Conservation (phyloP, 2,797 vertebrate species). For the Darevskia mixta region DNA sequence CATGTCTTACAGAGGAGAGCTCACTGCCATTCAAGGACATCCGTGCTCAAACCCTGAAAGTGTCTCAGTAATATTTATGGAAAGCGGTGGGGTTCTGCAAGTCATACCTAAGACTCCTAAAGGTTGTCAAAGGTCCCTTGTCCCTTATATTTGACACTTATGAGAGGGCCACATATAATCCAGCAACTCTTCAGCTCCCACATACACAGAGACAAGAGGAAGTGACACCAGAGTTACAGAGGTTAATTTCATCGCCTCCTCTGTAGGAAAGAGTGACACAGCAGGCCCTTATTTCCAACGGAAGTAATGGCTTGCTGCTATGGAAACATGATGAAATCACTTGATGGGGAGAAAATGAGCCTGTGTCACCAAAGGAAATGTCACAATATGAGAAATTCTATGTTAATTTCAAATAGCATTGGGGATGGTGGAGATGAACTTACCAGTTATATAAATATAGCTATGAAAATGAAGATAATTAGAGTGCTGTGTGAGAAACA, state of each 20-base stretch:
- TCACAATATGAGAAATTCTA: conserved; percentile 28
- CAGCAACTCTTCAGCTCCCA: too few species aligned
- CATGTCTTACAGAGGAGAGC: background rate
- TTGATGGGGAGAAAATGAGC: conserved; percentile 43
- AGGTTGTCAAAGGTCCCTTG: background rate
- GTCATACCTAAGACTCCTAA: too few species aligned
- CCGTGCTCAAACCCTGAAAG: background rate
- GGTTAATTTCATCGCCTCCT: conserved; percentile 21
- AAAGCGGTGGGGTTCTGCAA: background rate
- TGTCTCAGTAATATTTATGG: background rate
- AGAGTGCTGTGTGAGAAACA: conserved; percentile 10
- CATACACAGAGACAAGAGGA: background rate
- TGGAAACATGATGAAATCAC: conserved; percentile 47
- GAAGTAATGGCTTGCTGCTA: conserved; percentile 44
- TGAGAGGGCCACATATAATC: background rate
- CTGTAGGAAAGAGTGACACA: background rate
- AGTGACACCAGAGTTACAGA: background rate
- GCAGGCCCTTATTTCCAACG: background rate
- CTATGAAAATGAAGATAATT: conserved; percentile 42
- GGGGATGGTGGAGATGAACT: background rate
- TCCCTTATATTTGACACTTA: background rate
- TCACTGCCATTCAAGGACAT: too few species aligned
- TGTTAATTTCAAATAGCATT: conserved; percentile 36
- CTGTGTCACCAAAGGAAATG: conserved; percentile 46
- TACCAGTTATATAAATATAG: conserved; percentile 44